These are phyloP conservation scores for Cherax destructor DNA, from an alignment of 1,140 invertebrate species.

Conservation along the genomic window DNA sequence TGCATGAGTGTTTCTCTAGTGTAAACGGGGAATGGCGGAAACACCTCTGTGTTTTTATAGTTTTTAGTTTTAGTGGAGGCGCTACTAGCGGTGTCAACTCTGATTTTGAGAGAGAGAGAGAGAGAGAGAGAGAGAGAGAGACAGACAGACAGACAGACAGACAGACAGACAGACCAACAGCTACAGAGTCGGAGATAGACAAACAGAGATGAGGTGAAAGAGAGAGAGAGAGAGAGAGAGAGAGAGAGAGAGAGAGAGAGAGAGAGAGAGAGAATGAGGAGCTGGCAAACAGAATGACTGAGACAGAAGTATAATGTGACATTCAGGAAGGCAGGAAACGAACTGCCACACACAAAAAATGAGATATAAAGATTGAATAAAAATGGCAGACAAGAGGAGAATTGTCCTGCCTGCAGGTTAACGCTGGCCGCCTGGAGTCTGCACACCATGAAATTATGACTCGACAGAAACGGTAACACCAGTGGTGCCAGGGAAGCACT, in stretches of 20 bases:
- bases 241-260: slow-evolving; percentile 26
- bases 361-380: neutral
- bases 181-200: too few species aligned
- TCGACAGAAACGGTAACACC: neutral
- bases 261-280: neutral
- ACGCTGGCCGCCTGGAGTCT: too few species aligned
- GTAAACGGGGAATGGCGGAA: too few species aligned
- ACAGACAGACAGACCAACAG: neutral
- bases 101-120: neutral
- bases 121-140: neutral
- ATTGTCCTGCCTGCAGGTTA: neutral
- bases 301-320: neutral
- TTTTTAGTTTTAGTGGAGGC: too few species aligned
- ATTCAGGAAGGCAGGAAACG: neutral
- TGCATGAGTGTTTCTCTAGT: too few species aligned
- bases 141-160: neutral
- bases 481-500: too few species aligned
- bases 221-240: neutral
- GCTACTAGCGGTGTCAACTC: too few species aligned
- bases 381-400: neutral
- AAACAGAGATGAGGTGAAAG: too few species aligned
- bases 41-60: too few species aligned
- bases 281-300: too few species aligned
- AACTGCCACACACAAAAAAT: neutral
- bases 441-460: neutral